These are phyloP conservation scores for Dipodomys ordii DNA, from an alignment of 2,113 vertebrate species.

Conservation along the genomic window DNA sequence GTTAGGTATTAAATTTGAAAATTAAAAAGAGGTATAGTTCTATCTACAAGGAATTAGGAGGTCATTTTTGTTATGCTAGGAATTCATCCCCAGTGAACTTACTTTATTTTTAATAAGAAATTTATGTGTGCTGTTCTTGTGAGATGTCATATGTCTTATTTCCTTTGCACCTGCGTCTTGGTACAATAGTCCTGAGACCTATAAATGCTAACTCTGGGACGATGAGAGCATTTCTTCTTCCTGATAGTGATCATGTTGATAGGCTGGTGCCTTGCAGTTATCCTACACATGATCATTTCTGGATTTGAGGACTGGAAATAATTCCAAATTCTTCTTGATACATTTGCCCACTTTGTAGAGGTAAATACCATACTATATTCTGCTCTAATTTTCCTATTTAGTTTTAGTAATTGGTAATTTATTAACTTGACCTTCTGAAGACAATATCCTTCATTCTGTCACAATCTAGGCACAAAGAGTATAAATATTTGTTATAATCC, in stretches of 20 bases:
- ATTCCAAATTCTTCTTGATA: constrained; percentile 4
- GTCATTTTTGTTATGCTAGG: background rate
- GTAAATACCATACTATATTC: background rate
- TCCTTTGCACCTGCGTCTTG: background rate
- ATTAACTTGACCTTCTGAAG: background rate
- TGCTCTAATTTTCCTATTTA: background rate
- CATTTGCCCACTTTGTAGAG: background rate
- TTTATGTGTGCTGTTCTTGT: background rate
- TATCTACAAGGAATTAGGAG: background rate
- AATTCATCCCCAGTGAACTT: background rate
- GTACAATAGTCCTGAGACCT: background rate
- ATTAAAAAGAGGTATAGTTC: background rate
- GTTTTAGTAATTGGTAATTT: background rate
- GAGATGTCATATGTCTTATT: background rate
- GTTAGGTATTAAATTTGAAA: background rate
- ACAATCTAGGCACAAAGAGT: background rate
- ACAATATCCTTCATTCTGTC: constrained; percentile 25
- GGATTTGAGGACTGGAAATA: background rate
- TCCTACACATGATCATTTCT: background rate
- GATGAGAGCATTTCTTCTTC: background rate
- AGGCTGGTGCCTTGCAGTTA: background rate
- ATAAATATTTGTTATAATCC: background rate
- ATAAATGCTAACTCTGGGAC: background rate
- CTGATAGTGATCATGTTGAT: background rate
- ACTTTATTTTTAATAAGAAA: background rate